phyloP scores from a whole-genome alignment of 2,797 vertebrate genomes.

The Setipinna tenuifilis region DNA sequence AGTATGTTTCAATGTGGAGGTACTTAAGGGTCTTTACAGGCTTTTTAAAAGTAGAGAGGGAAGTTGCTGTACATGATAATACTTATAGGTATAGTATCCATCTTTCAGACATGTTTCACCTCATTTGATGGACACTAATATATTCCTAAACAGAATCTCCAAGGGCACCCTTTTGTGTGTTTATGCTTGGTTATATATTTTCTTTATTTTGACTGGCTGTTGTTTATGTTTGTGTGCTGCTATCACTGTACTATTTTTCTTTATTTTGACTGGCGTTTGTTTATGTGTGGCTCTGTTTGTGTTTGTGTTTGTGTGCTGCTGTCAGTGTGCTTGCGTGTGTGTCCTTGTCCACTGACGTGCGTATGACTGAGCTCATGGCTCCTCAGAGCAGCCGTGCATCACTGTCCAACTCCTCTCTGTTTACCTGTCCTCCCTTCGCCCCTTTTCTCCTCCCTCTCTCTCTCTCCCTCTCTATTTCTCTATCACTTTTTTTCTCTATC shows the following conservation, averaged over 20 bases:
- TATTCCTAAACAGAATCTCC: neutral
- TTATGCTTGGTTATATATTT: neutral
- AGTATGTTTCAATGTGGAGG: too few relatives aligned
- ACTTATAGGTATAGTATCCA: neutral
- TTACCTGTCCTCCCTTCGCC: neutral
- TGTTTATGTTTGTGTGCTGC: too few relatives aligned
- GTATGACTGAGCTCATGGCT: neutral
- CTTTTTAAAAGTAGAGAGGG: too few relatives aligned
- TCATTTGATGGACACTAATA: neutral
- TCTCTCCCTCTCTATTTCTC: too few relatives aligned
- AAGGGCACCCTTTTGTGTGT: neutral
- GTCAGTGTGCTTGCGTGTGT: neutral
- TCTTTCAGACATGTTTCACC: neutral
- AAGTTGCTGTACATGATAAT: too few relatives aligned
- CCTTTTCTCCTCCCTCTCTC: too few relatives aligned
- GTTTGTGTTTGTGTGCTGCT: neutral
- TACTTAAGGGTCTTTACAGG: too few relatives aligned
- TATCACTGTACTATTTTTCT: too few relatives aligned
- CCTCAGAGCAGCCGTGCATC: neutral
- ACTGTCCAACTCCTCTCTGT: neutral
- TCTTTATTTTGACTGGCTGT: too few relatives aligned
- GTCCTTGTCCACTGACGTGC: neutral
- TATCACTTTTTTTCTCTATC: neutral
- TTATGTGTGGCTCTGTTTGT: too few relatives aligned
- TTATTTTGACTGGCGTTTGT: too few relatives aligned